A percentile compares a stretch with the other conserved stretches of the same genome.
Conservation (phyloP, 2,113 vertebrate species). For the Xiphorhynchus elegans region DNA sequence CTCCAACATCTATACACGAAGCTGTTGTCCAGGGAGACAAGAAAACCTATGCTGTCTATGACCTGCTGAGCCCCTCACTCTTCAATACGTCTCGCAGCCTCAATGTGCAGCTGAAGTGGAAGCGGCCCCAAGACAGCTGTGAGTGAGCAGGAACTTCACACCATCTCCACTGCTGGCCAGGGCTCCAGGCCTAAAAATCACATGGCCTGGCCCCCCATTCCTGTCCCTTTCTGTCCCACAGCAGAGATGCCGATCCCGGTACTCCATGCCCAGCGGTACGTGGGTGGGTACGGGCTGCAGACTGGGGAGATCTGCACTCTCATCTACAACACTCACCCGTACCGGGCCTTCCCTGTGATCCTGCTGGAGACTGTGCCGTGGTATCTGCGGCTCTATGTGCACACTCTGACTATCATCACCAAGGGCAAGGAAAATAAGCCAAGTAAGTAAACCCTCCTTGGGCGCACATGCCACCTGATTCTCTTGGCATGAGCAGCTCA, state of each 20-base stretch:
- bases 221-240: conserved; percentile 8
- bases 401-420: conserved; percentile 91
- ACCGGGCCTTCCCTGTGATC: conserved; percentile 90
- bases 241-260: conserved; percentile 83
- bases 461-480: not conserved
- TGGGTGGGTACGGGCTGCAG: conserved; percentile 93
- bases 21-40: conserved; percentile 85
- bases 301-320: conserved; percentile 91
- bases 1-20: conserved; percentile 76
- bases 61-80: conserved; percentile 81
- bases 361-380: conserved; percentile 93
- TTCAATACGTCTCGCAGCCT: conserved; percentile 87
- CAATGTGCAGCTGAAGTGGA: conserved; percentile 92
- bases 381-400: conserved; percentile 94
- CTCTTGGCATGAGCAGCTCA: not conserved
- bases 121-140: conserved; percentile 80
- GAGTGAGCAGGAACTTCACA: conserved; percentile 8
- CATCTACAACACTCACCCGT: conserved; percentile 91
- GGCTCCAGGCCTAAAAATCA: not conserved
- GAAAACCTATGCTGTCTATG: conserved; percentile 88
- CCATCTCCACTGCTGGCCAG: not conserved
- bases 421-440: conserved; percentile 93
- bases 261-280: conserved; percentile 90
- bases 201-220: not conserved
- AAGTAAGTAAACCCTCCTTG: conserved; percentile 74